Evolutionary conservation across 2,113 vertebrate species (phyloP).

Genomic region (Monarcha castaneiventris): DNA sequence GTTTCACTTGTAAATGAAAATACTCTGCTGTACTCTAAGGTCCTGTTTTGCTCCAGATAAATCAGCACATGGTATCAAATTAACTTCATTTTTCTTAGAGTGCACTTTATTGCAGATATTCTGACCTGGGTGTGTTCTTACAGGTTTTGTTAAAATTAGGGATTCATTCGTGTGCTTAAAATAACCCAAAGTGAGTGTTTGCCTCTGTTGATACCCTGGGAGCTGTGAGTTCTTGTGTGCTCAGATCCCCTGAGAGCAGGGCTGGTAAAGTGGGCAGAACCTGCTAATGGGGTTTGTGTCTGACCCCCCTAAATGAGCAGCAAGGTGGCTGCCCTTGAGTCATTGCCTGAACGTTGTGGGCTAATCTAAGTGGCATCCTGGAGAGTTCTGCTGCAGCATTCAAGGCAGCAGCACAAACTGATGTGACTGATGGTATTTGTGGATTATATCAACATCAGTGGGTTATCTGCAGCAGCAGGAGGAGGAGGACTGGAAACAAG

Average conservation of each 20-base stretch:
- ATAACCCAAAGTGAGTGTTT: neutral
- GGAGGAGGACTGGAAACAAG: neutral
- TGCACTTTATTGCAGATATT: neutral
- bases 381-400: neutral
- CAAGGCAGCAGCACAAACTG: neutral
- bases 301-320: neutral
- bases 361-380: neutral
- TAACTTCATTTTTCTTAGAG: neutral
- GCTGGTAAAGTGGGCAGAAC: neutral
- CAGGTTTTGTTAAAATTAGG: neutral
- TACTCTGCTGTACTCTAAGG: neutral
- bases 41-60: neutral
- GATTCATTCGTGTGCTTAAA: neutral
- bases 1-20: neutral
- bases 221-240: neutral
- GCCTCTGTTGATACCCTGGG: fast-evolving
- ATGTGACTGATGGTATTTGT: constrained; percentile 35
- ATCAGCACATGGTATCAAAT: neutral
- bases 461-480: constrained; percentile 2
- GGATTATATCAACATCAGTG: constrained; percentile 26
- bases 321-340: neutral
- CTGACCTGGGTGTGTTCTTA: neutral
- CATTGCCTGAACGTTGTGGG: neutral
- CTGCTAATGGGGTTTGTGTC: neutral
- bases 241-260: neutral